Percentiles rank a stretch among this genome's conserved stretches.
These are phyloP conservation scores for Acrocyrtus sp. DNA, from an alignment of 2,888 invertebrate genomes.

Conservation along the genomic window DNA sequence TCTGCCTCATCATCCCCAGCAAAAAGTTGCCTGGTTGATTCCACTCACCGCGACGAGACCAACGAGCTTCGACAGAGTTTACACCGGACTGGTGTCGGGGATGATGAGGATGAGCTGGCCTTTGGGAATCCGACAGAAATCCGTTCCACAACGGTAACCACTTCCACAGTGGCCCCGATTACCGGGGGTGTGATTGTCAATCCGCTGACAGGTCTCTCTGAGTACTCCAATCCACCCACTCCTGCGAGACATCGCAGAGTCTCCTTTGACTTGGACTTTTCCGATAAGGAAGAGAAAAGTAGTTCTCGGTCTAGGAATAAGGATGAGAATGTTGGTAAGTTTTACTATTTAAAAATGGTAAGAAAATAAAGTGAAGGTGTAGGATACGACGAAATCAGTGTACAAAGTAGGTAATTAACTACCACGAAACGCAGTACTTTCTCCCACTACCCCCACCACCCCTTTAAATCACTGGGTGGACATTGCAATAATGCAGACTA, in stretches of 20 bases:
- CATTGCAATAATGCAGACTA: no score
- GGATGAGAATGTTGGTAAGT: constrained; percentile 61
- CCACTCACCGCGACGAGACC: constrained; percentile 12
- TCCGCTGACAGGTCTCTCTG: constrained; percentile 48
- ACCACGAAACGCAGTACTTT: no score
- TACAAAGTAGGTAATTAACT: no score
- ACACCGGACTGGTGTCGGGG: neutral
- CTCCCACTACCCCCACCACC: no score
- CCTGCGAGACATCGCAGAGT: constrained; percentile 71
- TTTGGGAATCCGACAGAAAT: constrained; percentile 59
- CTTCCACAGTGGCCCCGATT: constrained; percentile 26
- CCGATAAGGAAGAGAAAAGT: constrained; percentile 62
- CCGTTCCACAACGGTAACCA: constrained; percentile 23
- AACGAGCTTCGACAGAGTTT: constrained; percentile 23
- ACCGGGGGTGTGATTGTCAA: constrained; percentile 34
- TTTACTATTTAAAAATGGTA: constrained; percentile 9
- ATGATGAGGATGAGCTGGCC: constrained; percentile 52
- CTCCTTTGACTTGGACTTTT: constrained; percentile 70
- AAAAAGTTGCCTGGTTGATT: constrained; percentile 17
- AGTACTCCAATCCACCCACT: constrained; percentile 66
- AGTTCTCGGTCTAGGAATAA: constrained; percentile 59
- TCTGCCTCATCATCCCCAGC: constrained; percentile 24
- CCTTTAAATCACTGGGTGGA: constrained; percentile 1
- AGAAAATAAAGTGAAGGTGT: neutral
- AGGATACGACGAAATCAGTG: neutral